Evolutionary conservation across 2,888 invertebrate genomes (phyloP).

Genomic region (Pollenia labialis): DNA sequence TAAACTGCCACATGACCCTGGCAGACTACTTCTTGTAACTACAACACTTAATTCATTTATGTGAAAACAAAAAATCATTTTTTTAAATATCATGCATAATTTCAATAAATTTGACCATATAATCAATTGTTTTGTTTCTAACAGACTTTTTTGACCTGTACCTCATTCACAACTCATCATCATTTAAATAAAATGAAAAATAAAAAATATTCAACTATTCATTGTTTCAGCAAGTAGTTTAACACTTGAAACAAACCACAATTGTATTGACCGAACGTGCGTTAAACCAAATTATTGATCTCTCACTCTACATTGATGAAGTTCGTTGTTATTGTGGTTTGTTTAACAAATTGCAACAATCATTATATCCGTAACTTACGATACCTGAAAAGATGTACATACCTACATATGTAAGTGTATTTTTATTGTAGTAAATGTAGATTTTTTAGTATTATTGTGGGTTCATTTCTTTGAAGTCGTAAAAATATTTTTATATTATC

Average conservation of each 20-base stretch:
- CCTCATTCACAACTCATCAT: neutral
- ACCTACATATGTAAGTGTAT: neutral
- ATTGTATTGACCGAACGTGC: neutral
- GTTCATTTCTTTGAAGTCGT: neutral
- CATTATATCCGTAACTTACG: neutral
- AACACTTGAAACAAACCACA: conserved; percentile 20
- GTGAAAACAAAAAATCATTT: conserved; percentile 5
- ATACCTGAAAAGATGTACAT: neutral
- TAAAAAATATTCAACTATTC: conserved; percentile 1
- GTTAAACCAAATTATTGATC: conserved; percentile 28
- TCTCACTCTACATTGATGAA: conserved; percentile 6
- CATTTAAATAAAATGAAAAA: neutral
- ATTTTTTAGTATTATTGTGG: neutral
- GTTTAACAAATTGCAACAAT: conserved; percentile 40
- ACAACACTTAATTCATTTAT: conserved; percentile 9
- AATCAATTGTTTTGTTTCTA: conserved; percentile 38
- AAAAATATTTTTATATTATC: neutral
- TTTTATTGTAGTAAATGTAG: neutral
- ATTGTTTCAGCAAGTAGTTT: conserved; percentile 33
- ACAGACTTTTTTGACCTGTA: conserved; percentile 19
- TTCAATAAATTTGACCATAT: conserved; percentile 21
- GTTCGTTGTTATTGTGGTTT: neutral
- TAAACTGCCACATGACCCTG: too few relatives aligned
- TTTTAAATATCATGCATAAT: conserved; percentile 26
- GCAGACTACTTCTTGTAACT: neutral